Base-by-base conservation (phyloP, 2,888 invertebrate species). In the Taphrorychus bicolor region DNA sequence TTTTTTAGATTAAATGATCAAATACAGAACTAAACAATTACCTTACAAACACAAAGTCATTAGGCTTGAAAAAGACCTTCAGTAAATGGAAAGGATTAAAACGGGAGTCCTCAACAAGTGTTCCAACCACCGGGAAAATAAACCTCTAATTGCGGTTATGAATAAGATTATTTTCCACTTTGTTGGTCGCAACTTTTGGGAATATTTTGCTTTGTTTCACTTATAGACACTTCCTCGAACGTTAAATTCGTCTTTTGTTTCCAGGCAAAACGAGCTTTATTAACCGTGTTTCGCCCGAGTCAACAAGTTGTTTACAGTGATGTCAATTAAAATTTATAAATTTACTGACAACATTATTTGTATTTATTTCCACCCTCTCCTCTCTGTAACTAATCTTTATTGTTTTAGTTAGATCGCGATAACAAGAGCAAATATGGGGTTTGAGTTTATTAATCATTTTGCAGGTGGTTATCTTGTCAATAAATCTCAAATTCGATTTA, bases 121-220 rank as follows among this genome's bases (percentile, higher is more conserved):
- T 72, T 74, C 69, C 59, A 64, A 42, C 51, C 53, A 41, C 40
- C 41, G 66, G 67, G 66, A 73, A 73, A 74, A 73, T 76, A 74
- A 75, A 76, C 75, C 75, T 73, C 73, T 77, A 77, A 77, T 76
- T 77, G 76, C 72, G 74, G 76, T 75, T 73, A 74, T 77, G 76
- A 77, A 77, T 77, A 76, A 76, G 76, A 77, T 77, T 77, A 77
- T 75, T 77, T 77, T 77, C 77, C 76, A 76, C 72, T 77, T 77
- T 76, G 77, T 74, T 75, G 73, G 69, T 73, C 72, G 72, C 72
- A 71, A 76, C 74, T 76, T 76, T 74, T 71, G 60, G 65, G 69
- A 76, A 76, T 77, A 75, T 76, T 75, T 73, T 71, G 76, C 77
- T 75, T 77, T 77, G 77, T 77, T 77, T 76, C 69, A 71, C 73